Evolutionary conservation across 2,888 invertebrate species (phyloP), one percentile per base, ranked within the genome.

Genomic region (Tetragonula carbonaria): DNA sequence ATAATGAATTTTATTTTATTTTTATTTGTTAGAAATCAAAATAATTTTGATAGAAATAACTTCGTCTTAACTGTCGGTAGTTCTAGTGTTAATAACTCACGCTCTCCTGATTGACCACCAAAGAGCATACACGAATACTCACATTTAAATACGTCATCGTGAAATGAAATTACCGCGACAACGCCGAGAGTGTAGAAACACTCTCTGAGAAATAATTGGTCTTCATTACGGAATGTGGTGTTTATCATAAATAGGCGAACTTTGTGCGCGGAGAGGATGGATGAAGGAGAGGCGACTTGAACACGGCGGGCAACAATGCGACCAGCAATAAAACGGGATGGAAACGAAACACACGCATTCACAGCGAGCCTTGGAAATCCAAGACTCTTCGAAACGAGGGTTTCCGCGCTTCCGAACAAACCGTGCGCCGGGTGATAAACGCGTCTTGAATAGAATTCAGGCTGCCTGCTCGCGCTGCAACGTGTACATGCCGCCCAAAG

Each of bases 251-350:
- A n/a, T 23, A n/a, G 57, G 57, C 57, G 14, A n/a, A 59, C 57
- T 59, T 59, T 66, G 50, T n/a, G 18, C 62, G 59, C 11, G 33
- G 51, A 28, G n/a, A 51, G 14, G 2, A 33, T 21, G 45, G 6
- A 67, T 21, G 16, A 59, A 63, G 45, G 50, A 45, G 65, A 45
- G 65, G 33, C 68, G 33, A 67, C 63, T 28, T 38, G 33, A 33
- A 23, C 53, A 23, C 53, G 18, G 38, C n/a, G 55, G 57, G 16
- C 45, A 74, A 84, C 84, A 78, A 78, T 78, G 65, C 23, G 18
- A 14, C 50, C 23, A 71, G 72, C 74, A 21, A 78, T 82, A 84
- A 87, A 87, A 80, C 76, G 76, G 78, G 80, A 78, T 74, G 84
- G 79, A 76, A 53, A 75, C 65, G 85, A 71, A 85, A 82, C 72